Evolutionary conservation across 2,888 invertebrate genomes (phyloP).

Genomic region (Xanthia icteritia): DNA sequence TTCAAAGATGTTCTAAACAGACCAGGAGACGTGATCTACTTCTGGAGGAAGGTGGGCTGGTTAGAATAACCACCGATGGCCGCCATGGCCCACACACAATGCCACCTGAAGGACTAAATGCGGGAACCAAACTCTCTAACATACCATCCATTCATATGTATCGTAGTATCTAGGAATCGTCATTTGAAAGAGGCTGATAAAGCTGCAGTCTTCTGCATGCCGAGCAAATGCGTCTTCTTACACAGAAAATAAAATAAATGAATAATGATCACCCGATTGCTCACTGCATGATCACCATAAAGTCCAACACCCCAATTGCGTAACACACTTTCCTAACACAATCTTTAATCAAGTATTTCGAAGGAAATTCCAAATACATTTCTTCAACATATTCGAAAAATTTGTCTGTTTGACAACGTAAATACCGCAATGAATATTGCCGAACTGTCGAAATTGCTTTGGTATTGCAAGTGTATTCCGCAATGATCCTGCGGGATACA

Average conservation of each 20-base stretch:
- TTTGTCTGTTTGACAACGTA: background rate
- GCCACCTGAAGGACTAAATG: no score
- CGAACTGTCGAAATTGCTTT: background rate
- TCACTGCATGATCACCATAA: background rate
- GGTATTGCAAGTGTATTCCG: background rate
- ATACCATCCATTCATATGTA: no score
- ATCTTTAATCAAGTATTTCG: background rate
- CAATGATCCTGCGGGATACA: background rate
- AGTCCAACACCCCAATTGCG: background rate
- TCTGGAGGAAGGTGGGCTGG: no score
- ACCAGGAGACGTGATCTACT: no score
- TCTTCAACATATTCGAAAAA: background rate
- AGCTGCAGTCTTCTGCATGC: background rate
- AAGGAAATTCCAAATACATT: background rate
- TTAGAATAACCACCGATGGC: no score
- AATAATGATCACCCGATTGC: background rate
- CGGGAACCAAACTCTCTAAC: no score
- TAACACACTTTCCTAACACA: background rate
- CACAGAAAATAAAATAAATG: background rate
- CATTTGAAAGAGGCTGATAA: background rate
- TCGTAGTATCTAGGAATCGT: background rate
- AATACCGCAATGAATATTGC: background rate
- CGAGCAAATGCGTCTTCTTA: no score
- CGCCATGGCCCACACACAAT: no score
- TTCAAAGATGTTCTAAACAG: no score